Percentiles rank a stretch among this genome's conserved stretches.
Conservation (phyloP, 2,113 vertebrate genomes). For the Tringa solitaria region DNA sequence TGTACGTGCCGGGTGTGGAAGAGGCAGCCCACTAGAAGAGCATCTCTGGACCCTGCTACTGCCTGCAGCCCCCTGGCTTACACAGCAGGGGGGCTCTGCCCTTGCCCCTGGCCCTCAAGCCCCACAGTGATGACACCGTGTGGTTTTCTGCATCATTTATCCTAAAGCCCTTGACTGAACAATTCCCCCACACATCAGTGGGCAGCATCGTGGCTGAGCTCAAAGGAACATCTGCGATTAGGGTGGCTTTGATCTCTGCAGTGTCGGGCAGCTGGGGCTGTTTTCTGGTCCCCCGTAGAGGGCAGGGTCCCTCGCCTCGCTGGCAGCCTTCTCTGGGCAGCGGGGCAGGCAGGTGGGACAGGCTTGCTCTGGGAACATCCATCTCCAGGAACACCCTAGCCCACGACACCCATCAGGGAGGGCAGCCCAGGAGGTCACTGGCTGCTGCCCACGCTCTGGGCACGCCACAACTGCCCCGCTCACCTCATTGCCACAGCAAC, state of each 20-base stretch:
- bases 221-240: background rate
- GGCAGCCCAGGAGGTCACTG: background rate
- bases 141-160: constrained; percentile 58
- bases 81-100: background rate
- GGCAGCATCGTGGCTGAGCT: background rate
- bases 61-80: background rate
- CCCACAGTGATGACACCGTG: background rate
- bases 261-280: fast-evolving
- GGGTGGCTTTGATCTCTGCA: background rate
- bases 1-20: fast-evolving
- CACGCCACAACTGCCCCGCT: fast-evolving
- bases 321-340: background rate
- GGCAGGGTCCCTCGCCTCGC: background rate
- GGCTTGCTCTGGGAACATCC: fast-evolving
- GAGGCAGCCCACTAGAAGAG: background rate
- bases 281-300: background rate
- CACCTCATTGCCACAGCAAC: background rate
- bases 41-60: background rate
- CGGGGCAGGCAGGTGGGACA: background rate
- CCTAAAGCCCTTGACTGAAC: constrained; percentile 33
- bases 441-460: background rate
- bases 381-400: background rate
- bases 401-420: background rate
- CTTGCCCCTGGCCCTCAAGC: background rate
- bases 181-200: constrained; percentile 26